Evolutionary conservation across 2,113 vertebrate species (phyloP).

Genomic region (Oenanthe oenanthe): DNA sequence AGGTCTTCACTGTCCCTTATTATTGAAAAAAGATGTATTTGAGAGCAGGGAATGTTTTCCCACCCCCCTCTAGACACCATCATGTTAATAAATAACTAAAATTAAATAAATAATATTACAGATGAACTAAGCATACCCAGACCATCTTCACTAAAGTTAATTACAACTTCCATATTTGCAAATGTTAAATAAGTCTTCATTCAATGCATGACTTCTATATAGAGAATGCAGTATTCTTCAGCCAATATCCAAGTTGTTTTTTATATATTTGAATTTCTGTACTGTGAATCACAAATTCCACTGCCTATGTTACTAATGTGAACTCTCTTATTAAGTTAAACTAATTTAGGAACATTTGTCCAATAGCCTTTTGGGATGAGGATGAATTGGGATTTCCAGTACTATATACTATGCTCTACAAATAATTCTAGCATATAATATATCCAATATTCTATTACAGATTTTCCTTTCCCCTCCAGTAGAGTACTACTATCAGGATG

Average conservation of each 20-base stretch:
- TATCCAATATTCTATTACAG: not conserved
- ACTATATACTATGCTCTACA: not conserved
- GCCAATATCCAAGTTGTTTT: not conserved
- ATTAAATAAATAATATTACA: not conserved
- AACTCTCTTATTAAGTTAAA: not conserved
- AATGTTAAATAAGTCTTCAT: not conserved
- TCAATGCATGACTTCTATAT: not conserved
- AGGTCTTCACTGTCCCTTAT: not conserved
- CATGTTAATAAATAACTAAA: not conserved
- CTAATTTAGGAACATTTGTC: not conserved
- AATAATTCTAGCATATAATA: not conserved
- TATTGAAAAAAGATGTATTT: not conserved
- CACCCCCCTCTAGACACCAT: too few relatives aligned
- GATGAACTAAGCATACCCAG: not conserved
- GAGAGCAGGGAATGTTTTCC: not conserved
- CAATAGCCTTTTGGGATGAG: not conserved
- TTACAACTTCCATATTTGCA: not conserved
- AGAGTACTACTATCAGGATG: not conserved
- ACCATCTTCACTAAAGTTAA: not conserved
- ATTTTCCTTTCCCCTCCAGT: not conserved
- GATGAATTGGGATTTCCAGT: not conserved
- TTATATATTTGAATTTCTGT: not conserved
- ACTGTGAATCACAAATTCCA: not conserved
- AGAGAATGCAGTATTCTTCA: not conserved
- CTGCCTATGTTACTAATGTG: not conserved